Evolutionary conservation across 2,888 invertebrate genomes (phyloP), one percentile per base, ranked within the genome.

Genomic region (Herminia tarsipennalis): DNA sequence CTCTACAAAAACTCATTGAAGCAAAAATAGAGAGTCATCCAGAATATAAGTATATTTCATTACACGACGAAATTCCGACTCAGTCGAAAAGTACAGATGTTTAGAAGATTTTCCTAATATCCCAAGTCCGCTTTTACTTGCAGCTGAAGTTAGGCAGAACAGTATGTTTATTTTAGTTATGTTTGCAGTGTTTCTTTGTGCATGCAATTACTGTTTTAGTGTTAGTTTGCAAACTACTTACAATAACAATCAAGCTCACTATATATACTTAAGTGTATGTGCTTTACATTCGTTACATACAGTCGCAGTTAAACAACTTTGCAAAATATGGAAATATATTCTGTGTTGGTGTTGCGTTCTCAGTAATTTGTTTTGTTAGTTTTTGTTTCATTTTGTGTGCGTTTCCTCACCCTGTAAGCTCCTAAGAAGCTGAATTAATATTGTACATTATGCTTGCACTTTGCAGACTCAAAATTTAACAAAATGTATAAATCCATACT

Each of bases 31-130:
- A 86, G 56, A 85, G 74, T 58, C 86, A 89, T 41, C 88, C 89
- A 5, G 90, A 92, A 56, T 90, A 89, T 67, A 89, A 88, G 67
- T 78, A 76, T 48, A 78, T 87, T 47, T 73, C 84, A 20, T 72
- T 89, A 63, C 83, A 85, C 37, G 79, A 83, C 29, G 85, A 87
- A 63, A 76, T 78, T 41, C 68, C 77, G 30, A 76, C 79, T 21
- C 66, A 78, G 38, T 88, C 91, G 17, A 91, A 88, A 76, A 88
- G 83, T 69, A 92, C 92, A 54, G 92, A 92, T 51, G 92, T 92
- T 24, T 92, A 77, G 78, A 62, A 63, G 46, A 62, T 48, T 50
- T 58, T 70, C 63, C 71, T 46, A 46, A 61, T 61, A 43, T 66
- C 73, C 76, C 53, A 60, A 66, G 64, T 69, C 72, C 70, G 66